Percentiles rank a stretch among this genome's conserved stretches.
phyloP scores from a whole-genome alignment of 2,797 vertebrate genomes.

The Acipenser transmontanus region DNA sequence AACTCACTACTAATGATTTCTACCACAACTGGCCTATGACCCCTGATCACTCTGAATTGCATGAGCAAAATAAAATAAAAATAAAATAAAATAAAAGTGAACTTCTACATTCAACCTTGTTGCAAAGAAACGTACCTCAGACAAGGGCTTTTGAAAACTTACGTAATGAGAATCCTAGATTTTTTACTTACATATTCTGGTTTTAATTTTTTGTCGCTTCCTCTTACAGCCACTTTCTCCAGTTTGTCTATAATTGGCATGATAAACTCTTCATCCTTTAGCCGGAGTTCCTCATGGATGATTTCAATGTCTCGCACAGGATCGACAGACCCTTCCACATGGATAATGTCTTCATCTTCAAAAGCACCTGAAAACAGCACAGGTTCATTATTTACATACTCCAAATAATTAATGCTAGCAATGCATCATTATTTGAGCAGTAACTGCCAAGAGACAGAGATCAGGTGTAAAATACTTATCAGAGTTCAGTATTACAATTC shows the following conservation, averaged over 20 bases:
- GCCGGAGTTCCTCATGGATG: constrained; percentile 82
- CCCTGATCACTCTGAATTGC: constrained; percentile 65
- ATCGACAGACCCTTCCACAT: constrained; percentile 91
- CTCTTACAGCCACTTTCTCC: constrained; percentile 87
- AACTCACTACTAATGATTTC: constrained; percentile 74
- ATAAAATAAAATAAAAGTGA: constrained; percentile 53
- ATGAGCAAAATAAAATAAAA: constrained; percentile 39
- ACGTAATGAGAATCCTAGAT: constrained; percentile 26
- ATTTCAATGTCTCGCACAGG: constrained; percentile 81
- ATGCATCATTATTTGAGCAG: too few relatives aligned
- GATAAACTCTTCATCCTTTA: constrained; percentile 92
- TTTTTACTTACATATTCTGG: constrained; percentile 90
- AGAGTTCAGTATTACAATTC: too few relatives aligned
- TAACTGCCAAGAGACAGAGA: too few relatives aligned
- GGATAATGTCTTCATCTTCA: constrained; percentile 95
- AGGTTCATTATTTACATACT: neutral
- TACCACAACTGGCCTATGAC: constrained; percentile 67
- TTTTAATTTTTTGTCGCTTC: constrained; percentile 87
- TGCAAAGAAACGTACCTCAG: neutral
- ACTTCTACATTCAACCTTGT: constrained; percentile 34
- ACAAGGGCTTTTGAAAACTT: constrained; percentile 37
- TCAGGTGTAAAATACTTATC: too few relatives aligned
- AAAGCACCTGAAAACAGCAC: constrained; percentile 75
- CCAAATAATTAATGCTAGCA: too few relatives aligned
- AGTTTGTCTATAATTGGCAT: constrained; percentile 83